A percentile compares a stretch with the other conserved stretches of the same genome.
These are phyloP conservation scores for Epirrita christyi DNA, from an alignment of 2,888 invertebrate genomes.

Conservation along the genomic window DNA sequence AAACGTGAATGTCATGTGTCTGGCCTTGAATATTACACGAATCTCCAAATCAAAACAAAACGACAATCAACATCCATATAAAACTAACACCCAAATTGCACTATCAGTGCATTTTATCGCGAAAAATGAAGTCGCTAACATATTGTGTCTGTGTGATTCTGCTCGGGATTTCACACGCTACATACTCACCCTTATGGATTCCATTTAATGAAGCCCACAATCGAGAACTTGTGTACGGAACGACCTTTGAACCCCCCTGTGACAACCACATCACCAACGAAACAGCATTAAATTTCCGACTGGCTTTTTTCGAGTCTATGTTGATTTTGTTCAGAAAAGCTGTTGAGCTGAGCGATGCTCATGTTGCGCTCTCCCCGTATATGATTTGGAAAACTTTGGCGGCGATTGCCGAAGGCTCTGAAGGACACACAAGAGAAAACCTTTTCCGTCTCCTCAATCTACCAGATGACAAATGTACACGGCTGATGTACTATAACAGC, in stretches of 20 bases:
- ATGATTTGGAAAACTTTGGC: conserved; percentile 49
- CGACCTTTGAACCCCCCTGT: conserved; percentile 17
- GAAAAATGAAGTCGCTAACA: conserved; percentile 23
- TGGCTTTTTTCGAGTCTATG: conserved; percentile 3
- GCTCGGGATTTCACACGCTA: neutral
- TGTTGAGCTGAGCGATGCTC: conserved; percentile 24
- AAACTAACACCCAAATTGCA: conserved; percentile 1
- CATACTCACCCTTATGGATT: neutral
- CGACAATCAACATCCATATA: conserved; percentile 4
- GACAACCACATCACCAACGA: conserved; percentile 9
- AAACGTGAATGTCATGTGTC: no score
- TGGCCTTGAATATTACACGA: neutral
- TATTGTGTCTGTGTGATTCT: neutral
- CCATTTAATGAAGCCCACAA: neutral
- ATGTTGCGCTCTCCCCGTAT: conserved; percentile 47
- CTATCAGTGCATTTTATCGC: conserved; percentile 1
- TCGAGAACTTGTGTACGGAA: neutral
- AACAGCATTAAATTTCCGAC: conserved; percentile 7
- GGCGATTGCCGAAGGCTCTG: conserved; percentile 41
- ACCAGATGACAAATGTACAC: conserved; percentile 12
- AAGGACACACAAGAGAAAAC: conserved; percentile 31
- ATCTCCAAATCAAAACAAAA: conserved; percentile 3
- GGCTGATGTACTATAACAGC: conserved; percentile 34
- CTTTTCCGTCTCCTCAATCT: conserved; percentile 36
- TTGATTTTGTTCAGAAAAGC: conserved; percentile 6